Base-by-base conservation (phyloP, 2,888 invertebrate species). In the Seira ritae region DNA sequence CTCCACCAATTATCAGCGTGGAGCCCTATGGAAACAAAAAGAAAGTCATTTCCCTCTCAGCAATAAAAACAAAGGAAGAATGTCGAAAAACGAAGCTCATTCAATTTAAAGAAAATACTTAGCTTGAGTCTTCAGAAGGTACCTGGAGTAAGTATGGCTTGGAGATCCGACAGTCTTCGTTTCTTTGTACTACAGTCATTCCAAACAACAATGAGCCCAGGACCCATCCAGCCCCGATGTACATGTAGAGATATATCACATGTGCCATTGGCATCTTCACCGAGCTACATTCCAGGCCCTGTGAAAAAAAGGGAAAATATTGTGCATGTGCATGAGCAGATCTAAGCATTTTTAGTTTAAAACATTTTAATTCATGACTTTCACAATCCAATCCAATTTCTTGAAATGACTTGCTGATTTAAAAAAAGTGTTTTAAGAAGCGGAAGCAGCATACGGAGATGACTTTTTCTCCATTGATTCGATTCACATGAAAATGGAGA, bases 191-290 rank as follows among this genome's bases (percentile, higher is more conserved):
- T n/a, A 96, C 95, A 71, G 96, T 92, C 75, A 95, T 92, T 46
- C 96, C 96, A 90, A 96, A 96, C 0, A 94, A 94, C 1, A 94
- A 93, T 89, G 95, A 95, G 1, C 96, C 96, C 0, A 96, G 92
- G 0, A 95, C 94, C 95, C 96, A 96, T 0, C 95, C 96, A 8
- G 96, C 91, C 1, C 96, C 96, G 68, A 96, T 92, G 91, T 95
- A 95, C 69, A 94, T 93, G 90, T 96, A 95, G 31, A 95, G 76
- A 69, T 65, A 62, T 77, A 0, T 23, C 69, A 71, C 70, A 65
- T 78, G 70, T 65, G 66, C 70, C n/a, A 65, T 23, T 23, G 66
- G 78, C 67, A 79, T 22, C 60, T 76, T 83, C 60, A 77, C 60
- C 55, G 80, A 71, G 22, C 67, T 24, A 74, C 82, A 83, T 74